These are phyloP conservation scores for Sturmia bella DNA, from an alignment of 2,888 invertebrate genomes.

Conservation along the genomic window DNA sequence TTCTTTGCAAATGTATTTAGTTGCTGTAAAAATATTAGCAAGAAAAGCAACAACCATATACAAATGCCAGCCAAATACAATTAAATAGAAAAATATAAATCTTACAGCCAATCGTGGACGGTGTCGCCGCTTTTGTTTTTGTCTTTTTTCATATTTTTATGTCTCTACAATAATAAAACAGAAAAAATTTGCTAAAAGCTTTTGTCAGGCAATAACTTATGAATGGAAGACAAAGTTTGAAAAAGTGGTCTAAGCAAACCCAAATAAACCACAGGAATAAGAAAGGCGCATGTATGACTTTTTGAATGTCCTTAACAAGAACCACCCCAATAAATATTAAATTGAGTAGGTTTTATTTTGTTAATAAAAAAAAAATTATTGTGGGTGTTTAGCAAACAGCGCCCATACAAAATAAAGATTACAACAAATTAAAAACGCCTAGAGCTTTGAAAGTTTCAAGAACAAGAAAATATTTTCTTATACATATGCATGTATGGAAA, in stretches of 20 bases:
- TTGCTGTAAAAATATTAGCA: neutral
- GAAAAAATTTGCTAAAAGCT: constrained; percentile 14
- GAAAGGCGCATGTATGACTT: constrained; percentile 62
- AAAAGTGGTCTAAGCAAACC: constrained; percentile 47
- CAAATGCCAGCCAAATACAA: constrained; percentile 45
- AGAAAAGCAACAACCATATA: constrained; percentile 13
- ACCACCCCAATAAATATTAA: constrained; percentile 38
- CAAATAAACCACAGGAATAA: constrained; percentile 40
- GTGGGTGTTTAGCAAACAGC: neutral
- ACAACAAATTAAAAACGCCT: neutral
- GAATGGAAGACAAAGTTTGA: neutral
- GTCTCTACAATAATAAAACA: neutral
- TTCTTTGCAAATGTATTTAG: neutral
- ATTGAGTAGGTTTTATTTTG: constrained; percentile 45
- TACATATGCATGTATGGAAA: too few species aligned
- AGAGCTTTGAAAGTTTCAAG: neutral
- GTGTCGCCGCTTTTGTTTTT: constrained; percentile 2
- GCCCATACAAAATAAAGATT: neutral
- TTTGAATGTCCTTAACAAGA: constrained; percentile 15
- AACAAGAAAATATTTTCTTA: too few species aligned
- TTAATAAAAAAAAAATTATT: neutral
- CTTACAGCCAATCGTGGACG: constrained; percentile 59
- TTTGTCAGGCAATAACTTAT: constrained; percentile 3
- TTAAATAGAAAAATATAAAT: constrained; percentile 55
- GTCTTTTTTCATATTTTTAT: neutral